Conservation (phyloP, 2,888 invertebrate genomes). For the Clistopyga incitator region DNA sequence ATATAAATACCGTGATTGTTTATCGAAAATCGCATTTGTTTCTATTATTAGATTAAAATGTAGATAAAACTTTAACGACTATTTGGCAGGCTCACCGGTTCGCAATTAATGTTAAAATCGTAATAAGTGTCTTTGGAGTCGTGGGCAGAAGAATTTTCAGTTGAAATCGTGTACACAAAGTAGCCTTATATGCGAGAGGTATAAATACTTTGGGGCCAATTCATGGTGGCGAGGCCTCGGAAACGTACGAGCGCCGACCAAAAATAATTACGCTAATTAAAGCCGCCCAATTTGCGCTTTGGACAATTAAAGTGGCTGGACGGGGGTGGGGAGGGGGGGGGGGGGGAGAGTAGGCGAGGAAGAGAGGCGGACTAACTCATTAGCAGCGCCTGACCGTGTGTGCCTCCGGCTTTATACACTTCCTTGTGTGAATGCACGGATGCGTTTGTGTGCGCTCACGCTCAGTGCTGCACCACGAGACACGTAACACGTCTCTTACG, state of each 20-base stretch:
- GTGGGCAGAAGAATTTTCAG: background rate
- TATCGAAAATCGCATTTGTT: background rate
- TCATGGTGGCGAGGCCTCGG: slow-evolving; percentile 41
- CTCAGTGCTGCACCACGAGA: slow-evolving; percentile 11
- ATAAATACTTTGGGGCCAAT: slow-evolving; percentile 51
- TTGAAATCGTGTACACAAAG: background rate
- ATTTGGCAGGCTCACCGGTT: background rate
- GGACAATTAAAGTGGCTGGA: slow-evolving; percentile 76
- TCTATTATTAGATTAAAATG: background rate
- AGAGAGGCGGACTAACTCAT: slow-evolving; percentile 73
- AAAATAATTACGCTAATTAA: slow-evolving; percentile 83
- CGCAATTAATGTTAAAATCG: background rate
- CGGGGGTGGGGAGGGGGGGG: slow-evolving; percentile 65
- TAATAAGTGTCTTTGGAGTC: background rate
- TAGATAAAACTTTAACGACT: background rate
- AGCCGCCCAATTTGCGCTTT: slow-evolving; percentile 82
- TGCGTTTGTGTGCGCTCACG: slow-evolving; percentile 40
- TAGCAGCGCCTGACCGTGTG: slow-evolving; percentile 69
- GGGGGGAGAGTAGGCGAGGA: slow-evolving; percentile 31
- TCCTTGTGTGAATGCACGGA: slow-evolving; percentile 67
- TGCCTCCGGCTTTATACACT: slow-evolving; percentile 65
- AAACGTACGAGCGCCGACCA: slow-evolving; percentile 51
- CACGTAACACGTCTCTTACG: slow-evolving; percentile 34
- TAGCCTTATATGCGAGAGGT: background rate
- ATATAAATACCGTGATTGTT: background rate